These are phyloP conservation scores for Periparus ater DNA, from an alignment of 2,797 vertebrate species.

Conservation along the genomic window DNA sequence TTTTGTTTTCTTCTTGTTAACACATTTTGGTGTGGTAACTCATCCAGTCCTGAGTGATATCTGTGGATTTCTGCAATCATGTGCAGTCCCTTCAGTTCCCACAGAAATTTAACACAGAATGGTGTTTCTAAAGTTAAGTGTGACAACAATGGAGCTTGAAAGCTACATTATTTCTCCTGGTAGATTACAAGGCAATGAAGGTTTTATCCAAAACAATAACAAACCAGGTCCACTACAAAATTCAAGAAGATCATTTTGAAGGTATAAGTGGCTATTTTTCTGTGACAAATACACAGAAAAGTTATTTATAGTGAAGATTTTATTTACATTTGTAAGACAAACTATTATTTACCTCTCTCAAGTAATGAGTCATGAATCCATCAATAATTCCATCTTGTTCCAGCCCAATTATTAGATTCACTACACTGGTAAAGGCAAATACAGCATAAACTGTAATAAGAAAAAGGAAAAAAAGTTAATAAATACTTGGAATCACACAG, in stretches of 20 bases:
- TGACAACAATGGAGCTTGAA: not conserved
- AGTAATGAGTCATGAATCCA: conserved; percentile 92
- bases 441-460: conserved; percentile 84
- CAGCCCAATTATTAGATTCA: conserved; percentile 91
- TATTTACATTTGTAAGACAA: not conserved
- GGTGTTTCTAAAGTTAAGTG: not conserved
- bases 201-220: not conserved
- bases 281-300: not conserved
- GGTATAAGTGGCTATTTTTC: not conserved
- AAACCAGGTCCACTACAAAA: not conserved
- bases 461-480: not conserved
- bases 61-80: not conserved
- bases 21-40: not conserved
- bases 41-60: not conserved
- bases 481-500: not conserved
- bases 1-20: not conserved
- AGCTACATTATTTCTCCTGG: not conserved
- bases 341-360: conserved; percentile 83
- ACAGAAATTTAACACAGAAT: not conserved
- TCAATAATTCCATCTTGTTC: conserved; percentile 95
- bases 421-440: conserved; percentile 89
- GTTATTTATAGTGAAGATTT: not conserved
- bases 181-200: not conserved
- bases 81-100: not conserved
- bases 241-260: not conserved